phyloP scores from a whole-genome alignment of 2,888 invertebrate genomes.

The Drosophila neutralis region DNA sequence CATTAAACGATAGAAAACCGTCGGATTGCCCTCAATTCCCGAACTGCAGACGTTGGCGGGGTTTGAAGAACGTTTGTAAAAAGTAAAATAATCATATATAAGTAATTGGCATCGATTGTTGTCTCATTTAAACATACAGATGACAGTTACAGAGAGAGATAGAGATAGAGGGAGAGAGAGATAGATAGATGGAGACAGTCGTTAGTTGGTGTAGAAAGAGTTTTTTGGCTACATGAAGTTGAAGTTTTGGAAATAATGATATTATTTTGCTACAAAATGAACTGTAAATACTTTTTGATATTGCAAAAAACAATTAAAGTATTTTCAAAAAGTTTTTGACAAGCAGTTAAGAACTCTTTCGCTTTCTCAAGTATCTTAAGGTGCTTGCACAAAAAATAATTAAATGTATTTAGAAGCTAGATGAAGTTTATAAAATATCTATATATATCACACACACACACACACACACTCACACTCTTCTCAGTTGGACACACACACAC shows the following conservation, averaged over 20 bases:
- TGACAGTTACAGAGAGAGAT: neutral
- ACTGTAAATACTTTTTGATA: constrained; percentile 19
- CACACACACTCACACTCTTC: neutral
- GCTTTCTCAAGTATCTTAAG: neutral
- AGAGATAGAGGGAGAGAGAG: neutral
- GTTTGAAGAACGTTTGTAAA: neutral
- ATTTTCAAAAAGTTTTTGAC: constrained; percentile 3
- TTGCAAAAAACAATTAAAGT: constrained; percentile 48
- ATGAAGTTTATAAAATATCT: constrained; percentile 25
- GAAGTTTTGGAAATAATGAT: constrained; percentile 26
- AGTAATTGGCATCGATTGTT: constrained; percentile 11
- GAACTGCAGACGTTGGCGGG: constrained; percentile 87
- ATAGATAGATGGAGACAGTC: neutral
- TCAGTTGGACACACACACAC: constrained; percentile 27
- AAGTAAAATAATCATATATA: constrained; percentile 18
- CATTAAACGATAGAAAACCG: constrained; percentile 97
- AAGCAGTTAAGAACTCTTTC: constrained; percentile 8
- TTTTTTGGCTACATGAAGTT: constrained; percentile 59
- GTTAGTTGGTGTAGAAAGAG: constrained; percentile 41
- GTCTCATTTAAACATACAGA: neutral
- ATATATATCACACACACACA: constrained; percentile 4
- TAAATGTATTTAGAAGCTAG: constrained; percentile 17
- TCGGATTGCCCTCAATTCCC: constrained; percentile 97
- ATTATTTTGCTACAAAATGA: constrained; percentile 37
- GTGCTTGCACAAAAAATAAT: constrained; percentile 25